Percentiles rank a stretch among this genome's conserved stretches.
Evolutionary conservation across 35 echinoderm and acorn worm genomes (phyloP).

Genomic region (Amphiura filiformis): DNA sequence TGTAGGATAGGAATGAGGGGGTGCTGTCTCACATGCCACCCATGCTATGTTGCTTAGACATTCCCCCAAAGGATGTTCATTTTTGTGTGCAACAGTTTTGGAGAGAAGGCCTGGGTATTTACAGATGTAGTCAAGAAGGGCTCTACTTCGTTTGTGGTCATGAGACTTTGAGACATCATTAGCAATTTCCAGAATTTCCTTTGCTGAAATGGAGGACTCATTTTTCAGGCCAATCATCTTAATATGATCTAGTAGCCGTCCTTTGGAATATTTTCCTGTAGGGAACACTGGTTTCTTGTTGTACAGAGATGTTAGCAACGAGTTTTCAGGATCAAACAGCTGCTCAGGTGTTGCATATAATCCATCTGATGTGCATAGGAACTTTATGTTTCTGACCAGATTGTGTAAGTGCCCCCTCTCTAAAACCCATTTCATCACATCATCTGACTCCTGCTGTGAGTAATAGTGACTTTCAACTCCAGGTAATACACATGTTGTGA

Average conservation of each 20-base stretch:
- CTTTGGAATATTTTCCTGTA: background rate
- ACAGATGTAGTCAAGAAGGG: background rate
- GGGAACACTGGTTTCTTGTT: background rate
- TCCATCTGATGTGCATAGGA: constrained; percentile 6
- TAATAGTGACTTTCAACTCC: background rate
- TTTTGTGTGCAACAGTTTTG: background rate
- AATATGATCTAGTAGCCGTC: background rate
- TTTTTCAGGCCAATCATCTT: background rate
- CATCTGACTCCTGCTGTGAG: background rate
- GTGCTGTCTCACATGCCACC: constrained; percentile 6
- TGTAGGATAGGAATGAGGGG: background rate
- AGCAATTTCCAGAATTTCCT: background rate
- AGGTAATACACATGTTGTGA: background rate
- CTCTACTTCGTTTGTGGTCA: background rate
- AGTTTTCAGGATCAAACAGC: background rate
- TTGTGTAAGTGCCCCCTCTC: background rate
- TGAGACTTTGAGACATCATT: background rate
- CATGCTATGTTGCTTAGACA: background rate
- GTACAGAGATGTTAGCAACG: background rate
- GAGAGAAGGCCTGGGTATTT: background rate
- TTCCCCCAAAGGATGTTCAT: background rate
- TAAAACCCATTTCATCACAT: background rate
- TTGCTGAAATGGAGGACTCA: background rate
- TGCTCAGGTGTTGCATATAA: background rate
- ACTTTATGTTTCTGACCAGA: background rate